Evolutionary conservation across 2,113 vertebrate genomes (phyloP).

Genomic region (Tragelaphus imberbis): DNA sequence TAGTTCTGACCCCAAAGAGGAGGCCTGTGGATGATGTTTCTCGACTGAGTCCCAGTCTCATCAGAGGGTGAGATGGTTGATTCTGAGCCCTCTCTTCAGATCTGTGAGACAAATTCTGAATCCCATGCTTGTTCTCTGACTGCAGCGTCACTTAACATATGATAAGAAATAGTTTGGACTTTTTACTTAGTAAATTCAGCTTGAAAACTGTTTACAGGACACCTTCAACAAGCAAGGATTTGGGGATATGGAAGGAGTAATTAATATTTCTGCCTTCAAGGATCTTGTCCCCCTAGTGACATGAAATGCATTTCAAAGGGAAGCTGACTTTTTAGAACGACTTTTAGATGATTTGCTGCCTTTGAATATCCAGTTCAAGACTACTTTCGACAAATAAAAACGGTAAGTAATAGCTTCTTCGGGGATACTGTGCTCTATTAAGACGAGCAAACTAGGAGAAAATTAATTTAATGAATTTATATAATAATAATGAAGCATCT

Average conservation of each 20-base stretch:
- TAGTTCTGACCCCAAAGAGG: neutral
- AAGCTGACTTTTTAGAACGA: neutral
- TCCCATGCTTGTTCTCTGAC: neutral
- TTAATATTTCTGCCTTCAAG: neutral
- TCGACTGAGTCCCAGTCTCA: neutral
- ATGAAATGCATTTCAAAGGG: neutral
- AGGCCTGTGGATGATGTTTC: neutral
- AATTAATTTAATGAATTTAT: slow-evolving; percentile 6
- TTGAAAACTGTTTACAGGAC: neutral
- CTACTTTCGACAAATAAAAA: neutral
- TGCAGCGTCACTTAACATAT: neutral
- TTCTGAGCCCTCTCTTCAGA: neutral
- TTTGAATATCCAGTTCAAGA: neutral
- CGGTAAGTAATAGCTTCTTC: neutral
- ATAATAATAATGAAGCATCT: neutral
- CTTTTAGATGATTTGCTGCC: slow-evolving; percentile 16
- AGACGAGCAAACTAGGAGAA: neutral
- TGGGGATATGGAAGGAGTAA: neutral
- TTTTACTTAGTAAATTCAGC: neutral
- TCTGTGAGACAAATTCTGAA: neutral
- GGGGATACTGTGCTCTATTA: neutral
- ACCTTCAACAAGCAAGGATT: neutral
- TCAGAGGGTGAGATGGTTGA: neutral
- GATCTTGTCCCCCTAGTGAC: neutral
- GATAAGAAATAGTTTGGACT: neutral